A percentile compares a stretch with the other conserved stretches of the same genome.
These are phyloP conservation scores for Laterallus jamaicensis DNA, from an alignment of 2,113 vertebrate species.

Conservation along the genomic window DNA sequence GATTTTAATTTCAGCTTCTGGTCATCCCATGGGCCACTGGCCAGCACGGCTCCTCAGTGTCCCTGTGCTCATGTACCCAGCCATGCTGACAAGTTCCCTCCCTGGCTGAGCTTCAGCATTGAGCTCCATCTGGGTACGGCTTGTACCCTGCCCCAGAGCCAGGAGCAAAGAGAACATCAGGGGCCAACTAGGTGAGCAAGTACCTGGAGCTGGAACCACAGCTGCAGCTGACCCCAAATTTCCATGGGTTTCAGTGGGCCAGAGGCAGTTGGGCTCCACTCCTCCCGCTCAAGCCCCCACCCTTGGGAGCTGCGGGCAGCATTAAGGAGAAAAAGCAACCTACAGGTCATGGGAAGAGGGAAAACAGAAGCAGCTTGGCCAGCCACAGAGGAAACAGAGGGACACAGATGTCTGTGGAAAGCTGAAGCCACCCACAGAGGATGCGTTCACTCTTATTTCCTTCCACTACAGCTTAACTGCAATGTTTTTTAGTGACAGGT, in stretches of 20 bases:
- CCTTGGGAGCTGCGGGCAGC: background rate
- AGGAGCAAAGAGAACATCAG: background rate
- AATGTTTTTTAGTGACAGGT: background rate
- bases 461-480: conserved; percentile 12
- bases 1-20: background rate
- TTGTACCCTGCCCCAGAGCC: background rate
- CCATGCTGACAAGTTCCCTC: background rate
- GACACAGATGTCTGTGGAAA: conserved; percentile 9
- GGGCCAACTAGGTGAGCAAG: background rate
- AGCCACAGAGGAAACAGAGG: background rate
- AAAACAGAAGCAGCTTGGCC: background rate
- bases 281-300: rapidly evolving
- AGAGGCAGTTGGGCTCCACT: background rate
- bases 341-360: conserved; percentile 2
- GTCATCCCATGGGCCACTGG: rapidly evolving
- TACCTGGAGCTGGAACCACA: background rate
- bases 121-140: rapidly evolving
- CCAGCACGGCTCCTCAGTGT: rapidly evolving
- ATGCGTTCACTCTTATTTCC: conserved; percentile 10
- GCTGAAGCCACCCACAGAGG: conserved; percentile 23
- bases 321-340: background rate
- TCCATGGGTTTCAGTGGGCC: background rate
- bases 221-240: background rate
- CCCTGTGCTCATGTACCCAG: background rate
- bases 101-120: background rate